Conservation (phyloP, 2,888 invertebrate species). For the Cybosia mesomella region DNA sequence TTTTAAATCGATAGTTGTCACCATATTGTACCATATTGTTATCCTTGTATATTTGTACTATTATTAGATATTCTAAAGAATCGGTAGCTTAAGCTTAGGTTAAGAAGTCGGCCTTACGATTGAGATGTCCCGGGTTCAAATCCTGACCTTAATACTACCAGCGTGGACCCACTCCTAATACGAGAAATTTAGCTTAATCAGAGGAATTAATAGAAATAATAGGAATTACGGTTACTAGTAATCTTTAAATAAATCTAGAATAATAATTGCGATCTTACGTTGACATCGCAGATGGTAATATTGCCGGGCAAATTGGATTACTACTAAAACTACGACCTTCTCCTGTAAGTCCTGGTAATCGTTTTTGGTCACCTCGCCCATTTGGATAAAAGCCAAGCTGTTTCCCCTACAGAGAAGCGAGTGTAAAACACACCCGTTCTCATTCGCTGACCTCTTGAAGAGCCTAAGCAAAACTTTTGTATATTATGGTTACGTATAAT, state of each 20-base stretch:
- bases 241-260: background rate
- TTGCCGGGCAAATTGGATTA: no score
- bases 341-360: background rate
- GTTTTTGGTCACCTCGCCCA: background rate
- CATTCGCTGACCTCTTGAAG: background rate
- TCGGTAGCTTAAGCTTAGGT: background rate
- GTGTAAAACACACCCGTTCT: background rate
- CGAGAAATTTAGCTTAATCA: no score
- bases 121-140: background rate
- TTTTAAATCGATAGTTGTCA: background rate
- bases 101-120: no score
- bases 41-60: background rate
- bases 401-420: background rate
- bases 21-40: background rate
- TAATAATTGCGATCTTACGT: no score
- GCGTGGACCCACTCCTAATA: no score
- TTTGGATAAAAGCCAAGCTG: background rate
- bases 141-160: background rate
- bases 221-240: background rate
- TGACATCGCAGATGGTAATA: no score
- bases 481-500: no score
- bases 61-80: background rate
- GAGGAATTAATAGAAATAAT: no score
- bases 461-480: background rate
- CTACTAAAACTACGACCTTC: background rate